Conservation (phyloP, 2,888 invertebrate genomes). For the Lucinisca nassula region DNA sequence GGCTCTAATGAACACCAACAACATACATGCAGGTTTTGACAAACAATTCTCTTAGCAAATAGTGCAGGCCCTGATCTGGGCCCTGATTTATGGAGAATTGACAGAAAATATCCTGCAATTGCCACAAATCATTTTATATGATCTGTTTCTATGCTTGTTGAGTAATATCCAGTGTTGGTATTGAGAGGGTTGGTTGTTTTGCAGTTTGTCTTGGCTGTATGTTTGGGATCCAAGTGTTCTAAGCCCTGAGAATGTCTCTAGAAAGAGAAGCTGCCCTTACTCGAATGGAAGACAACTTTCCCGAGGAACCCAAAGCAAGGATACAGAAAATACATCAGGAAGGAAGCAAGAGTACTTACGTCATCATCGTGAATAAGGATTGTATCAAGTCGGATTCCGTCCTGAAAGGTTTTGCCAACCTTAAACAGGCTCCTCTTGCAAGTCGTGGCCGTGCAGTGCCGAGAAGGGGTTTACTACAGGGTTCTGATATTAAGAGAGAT, state of each 20-base stretch:
- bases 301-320: constrained; percentile 60
- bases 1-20: no score
- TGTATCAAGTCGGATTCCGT: constrained; percentile 50
- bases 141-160: no score
- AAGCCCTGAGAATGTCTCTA: neutral
- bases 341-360: constrained; percentile 72
- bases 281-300: constrained; percentile 68
- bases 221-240: neutral
- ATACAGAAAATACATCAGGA: constrained; percentile 70
- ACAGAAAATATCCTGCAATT: no score
- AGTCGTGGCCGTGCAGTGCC: constrained; percentile 1
- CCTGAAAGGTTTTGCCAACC: constrained; percentile 12
- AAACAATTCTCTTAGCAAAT: no score
- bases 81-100: no score
- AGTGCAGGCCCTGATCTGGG: no score
- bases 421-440: constrained; percentile 2
- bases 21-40: no score
- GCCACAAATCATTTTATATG: no score
- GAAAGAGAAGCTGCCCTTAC: neutral
- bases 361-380: constrained; percentile 73
- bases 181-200: no score
- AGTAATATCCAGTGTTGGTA: no score
- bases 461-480: neutral
- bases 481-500: neutral
- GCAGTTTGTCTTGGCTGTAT: no score